phyloP scores from a whole-genome alignment of 2,888 invertebrate genomes.

The Trilocha varians region DNA sequence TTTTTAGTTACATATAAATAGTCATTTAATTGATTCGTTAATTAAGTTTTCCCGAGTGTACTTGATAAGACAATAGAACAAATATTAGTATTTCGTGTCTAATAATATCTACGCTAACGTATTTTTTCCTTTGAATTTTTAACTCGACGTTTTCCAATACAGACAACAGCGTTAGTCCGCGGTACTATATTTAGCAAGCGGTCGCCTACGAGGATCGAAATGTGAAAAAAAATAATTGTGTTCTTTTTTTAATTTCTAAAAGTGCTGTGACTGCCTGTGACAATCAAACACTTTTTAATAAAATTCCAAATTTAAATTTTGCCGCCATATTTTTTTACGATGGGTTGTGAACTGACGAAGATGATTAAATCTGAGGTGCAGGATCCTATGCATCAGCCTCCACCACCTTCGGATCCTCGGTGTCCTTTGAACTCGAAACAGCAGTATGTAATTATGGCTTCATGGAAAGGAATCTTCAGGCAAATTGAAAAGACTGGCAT shows the following conservation, averaged over 20 bases:
- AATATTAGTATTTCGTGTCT: conserved; percentile 20
- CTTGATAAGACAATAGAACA: not conserved
- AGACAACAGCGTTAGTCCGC: conserved; percentile 15
- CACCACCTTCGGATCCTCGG: conserved; percentile 81
- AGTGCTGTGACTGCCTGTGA: not conserved
- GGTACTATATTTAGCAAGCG: conserved; percentile 11
- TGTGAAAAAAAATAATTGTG: not conserved
- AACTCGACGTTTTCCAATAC: conserved; percentile 24
- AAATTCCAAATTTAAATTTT: not conserved
- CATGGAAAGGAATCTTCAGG: conserved; percentile 91
- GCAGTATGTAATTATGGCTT: conserved; percentile 89
- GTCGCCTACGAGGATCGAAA: conserved; percentile 5
- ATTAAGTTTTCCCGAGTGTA: too few relatives aligned
- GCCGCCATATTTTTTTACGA: conserved; percentile 24
- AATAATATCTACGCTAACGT: conserved; percentile 23
- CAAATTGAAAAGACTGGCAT: conserved; percentile 91
- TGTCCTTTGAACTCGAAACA: conserved; percentile 88
- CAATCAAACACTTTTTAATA: not conserved
- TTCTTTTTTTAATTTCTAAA: not conserved
- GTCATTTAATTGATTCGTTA: not conserved
- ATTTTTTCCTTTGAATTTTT: conserved; percentile 31
- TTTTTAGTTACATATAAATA: not conserved
- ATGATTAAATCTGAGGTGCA: conserved; percentile 71
- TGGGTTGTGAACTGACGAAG: conserved; percentile 85
- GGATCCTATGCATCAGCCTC: conserved; percentile 72